These are phyloP conservation scores for Apostichopus japonicus DNA, from an alignment of 35 echinoderm and acorn worm genomes.

Conservation along the genomic window DNA sequence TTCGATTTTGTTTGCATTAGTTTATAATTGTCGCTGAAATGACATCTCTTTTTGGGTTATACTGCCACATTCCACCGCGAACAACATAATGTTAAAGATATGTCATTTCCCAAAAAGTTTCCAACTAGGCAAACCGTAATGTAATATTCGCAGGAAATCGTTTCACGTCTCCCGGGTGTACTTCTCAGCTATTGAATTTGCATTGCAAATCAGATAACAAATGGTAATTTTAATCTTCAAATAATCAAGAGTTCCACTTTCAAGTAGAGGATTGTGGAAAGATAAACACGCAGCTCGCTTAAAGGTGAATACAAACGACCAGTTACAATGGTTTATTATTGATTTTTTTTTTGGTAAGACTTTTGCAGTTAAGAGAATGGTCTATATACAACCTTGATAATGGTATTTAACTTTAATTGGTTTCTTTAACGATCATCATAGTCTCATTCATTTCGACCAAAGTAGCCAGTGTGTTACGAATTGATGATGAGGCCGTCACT, in stretches of 20 bases:
- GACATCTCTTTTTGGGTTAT: not conserved
- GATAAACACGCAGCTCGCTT: not conserved
- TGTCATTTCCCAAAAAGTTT: not conserved
- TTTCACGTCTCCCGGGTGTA: not conserved
- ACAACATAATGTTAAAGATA: not conserved
- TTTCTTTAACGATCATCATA: too few species aligned
- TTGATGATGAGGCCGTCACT: too few species aligned
- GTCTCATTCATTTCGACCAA: too few species aligned
- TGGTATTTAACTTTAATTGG: too few species aligned
- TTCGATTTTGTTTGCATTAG: not conserved
- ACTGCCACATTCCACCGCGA: not conserved
- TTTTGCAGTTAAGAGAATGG: too few species aligned
- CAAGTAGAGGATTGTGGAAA: not conserved
- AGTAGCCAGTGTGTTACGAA: too few species aligned
- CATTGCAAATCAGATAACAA: not conserved
- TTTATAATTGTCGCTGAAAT: not conserved
- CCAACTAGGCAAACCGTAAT: not conserved
- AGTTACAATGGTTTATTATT: not conserved
- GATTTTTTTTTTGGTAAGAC: not conserved
- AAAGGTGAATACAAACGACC: not conserved
- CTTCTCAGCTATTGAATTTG: constrained; percentile 7
- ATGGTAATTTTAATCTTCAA: not conserved
- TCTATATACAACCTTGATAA: too few species aligned
- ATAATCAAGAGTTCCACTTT: not conserved
- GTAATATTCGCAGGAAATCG: too few species aligned